A percentile compares a stretch with the other conserved stretches of the same genome.
Conservation (phyloP, 2,888 invertebrate species). For the Amphipoea lucens region DNA sequence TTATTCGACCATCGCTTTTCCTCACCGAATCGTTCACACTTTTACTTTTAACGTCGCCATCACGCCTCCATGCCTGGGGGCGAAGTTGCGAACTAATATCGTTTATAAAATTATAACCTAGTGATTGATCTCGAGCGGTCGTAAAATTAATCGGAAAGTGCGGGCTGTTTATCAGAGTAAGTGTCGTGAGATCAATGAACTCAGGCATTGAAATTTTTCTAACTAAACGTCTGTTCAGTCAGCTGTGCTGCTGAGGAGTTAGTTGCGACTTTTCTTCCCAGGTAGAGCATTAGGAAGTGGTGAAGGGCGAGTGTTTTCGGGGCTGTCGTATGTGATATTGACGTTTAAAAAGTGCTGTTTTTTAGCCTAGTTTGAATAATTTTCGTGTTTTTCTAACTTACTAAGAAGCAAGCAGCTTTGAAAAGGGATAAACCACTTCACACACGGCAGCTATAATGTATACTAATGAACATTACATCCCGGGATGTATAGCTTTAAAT, state of each 20-base stretch:
- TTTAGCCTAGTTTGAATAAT: neutral
- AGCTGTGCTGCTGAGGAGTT: neutral
- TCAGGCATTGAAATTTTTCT: neutral
- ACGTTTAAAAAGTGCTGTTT: neutral
- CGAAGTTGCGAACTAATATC: constrained; percentile 42
- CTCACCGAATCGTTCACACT: constrained; percentile 74
- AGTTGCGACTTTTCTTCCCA: neutral
- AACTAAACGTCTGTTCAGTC: neutral
- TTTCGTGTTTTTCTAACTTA: neutral
- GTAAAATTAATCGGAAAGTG: constrained; percentile 29
- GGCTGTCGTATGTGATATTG: neutral
- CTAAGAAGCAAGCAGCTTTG: neutral
- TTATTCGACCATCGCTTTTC: constrained; percentile 69
- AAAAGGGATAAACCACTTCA: neutral
- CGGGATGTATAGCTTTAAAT: no score
- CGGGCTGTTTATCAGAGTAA: constrained; percentile 5
- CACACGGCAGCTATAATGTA: no score
- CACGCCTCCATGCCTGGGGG: constrained; percentile 63
- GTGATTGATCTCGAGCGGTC: constrained; percentile 19
- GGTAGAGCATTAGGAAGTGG: neutral
- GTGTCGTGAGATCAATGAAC: constrained; percentile 17
- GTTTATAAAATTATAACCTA: constrained; percentile 51
- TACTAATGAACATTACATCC: no score
- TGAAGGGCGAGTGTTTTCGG: neutral
- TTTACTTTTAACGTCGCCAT: constrained; percentile 80